phyloP scores from a whole-genome alignment of 2,888 invertebrate genomes.

The Metopia argyrocephala region DNA sequence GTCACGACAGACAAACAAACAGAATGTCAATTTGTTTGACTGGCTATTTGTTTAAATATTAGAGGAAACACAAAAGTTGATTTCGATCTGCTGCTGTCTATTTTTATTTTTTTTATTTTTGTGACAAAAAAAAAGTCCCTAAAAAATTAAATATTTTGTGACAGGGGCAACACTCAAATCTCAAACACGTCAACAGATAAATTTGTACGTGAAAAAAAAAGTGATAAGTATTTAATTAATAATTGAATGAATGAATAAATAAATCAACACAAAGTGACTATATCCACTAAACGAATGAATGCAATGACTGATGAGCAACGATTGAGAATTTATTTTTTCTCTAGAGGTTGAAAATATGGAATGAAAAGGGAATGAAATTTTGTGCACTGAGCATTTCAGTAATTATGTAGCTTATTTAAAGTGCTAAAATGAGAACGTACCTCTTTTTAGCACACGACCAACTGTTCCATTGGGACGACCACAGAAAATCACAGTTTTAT shows the following conservation, averaged over 20 bases:
- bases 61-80: neutral
- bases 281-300: neutral
- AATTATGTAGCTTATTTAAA: no score
- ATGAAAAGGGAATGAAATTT: no score
- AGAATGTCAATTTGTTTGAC: neutral
- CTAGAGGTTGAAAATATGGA: no score
- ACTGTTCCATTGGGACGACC: no score
- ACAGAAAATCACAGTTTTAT: no score
- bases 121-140: neutral
- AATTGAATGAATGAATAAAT: constrained; percentile 8
- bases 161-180: neutral
- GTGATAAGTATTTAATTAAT: neutral
- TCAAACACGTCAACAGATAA: constrained; percentile 24
- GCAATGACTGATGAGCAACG: neutral
- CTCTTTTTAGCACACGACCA: no score
- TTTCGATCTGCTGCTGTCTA: neutral
- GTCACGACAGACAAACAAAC: neutral
- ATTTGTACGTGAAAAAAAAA: neutral
- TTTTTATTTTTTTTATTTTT: neutral
- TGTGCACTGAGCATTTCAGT: no score
- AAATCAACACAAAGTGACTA: neutral
- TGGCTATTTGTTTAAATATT: neutral
- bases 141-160: neutral
- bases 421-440: no score
- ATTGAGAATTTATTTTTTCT: neutral